phyloP scores from a whole-genome alignment of 2,113 vertebrate species.

The Arizona elegans region DNA sequence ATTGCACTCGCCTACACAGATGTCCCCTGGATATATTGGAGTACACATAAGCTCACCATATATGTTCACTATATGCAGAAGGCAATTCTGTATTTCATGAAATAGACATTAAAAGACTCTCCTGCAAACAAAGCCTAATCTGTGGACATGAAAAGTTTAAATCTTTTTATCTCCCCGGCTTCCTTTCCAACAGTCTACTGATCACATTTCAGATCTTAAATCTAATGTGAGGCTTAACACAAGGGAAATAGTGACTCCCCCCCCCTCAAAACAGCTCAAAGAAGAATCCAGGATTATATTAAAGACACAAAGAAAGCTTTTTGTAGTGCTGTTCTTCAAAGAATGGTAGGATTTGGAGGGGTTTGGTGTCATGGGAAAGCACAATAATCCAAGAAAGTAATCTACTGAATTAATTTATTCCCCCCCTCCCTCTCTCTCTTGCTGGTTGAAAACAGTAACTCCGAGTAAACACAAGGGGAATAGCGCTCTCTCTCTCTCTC shows the following conservation, averaged over 20 bases:
- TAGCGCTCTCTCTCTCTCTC: not conserved
- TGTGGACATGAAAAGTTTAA: conserved; percentile 60
- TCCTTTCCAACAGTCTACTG: conserved; percentile 33
- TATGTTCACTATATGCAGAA: accelerated
- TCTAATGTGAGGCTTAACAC: conserved; percentile 39
- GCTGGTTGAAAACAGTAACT: too few relatives aligned
- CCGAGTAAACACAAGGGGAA: too few relatives aligned
- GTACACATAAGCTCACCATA: not conserved
- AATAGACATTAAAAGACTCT: conserved; percentile 58
- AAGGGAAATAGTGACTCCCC: conserved; percentile 45
- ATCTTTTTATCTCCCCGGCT: conserved; percentile 50
- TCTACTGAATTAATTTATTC: conserved; percentile 52
- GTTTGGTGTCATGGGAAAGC: conserved; percentile 55
- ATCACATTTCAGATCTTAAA: conserved; percentile 46
- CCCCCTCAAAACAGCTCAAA: conserved; percentile 45
- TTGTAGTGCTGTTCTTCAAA: conserved; percentile 57
- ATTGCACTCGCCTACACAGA: not conserved
- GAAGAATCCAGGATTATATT: conserved; percentile 46
- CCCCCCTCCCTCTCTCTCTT: conserved; percentile 4
- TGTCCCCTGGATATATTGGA: not conserved
- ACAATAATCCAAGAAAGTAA: conserved; percentile 39
- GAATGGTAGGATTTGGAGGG: conserved; percentile 44
- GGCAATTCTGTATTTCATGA: not conserved
- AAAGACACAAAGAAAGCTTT: conserved; percentile 54
- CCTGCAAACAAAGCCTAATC: conserved; percentile 54